Evolutionary conservation across 2,888 invertebrate genomes (phyloP).

Genomic region (Liopterus haemorrhoidalis): DNA sequence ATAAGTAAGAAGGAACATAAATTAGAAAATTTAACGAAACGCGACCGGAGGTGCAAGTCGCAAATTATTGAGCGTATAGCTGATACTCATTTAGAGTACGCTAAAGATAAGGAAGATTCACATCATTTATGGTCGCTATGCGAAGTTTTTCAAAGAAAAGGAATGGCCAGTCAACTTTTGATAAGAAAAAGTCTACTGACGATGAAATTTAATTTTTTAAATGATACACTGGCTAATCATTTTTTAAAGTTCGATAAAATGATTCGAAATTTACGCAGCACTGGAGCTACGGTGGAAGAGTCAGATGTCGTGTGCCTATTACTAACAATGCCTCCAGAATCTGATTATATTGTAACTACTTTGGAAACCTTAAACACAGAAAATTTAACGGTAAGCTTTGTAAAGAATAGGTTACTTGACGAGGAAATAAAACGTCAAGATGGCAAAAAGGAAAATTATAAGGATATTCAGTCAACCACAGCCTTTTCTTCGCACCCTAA

Average conservation of each 20-base stretch:
- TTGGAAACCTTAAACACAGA: constrained; percentile 26
- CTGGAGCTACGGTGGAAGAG: constrained; percentile 29
- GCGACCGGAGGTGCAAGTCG: constrained; percentile 30
- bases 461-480: too few species aligned
- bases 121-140: constrained; percentile 30
- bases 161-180: constrained; percentile 31
- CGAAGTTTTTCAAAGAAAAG: constrained; percentile 30
- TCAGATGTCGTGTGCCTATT: constrained; percentile 30
- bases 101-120: constrained; percentile 31
- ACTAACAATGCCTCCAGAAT: constrained; percentile 29
- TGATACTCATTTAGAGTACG: constrained; percentile 35
- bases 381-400: constrained; percentile 26
- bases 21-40: constrained; percentile 4
- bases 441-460: neutral
- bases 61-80: constrained; percentile 32
- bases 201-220: constrained; percentile 20
- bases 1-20: neutral
- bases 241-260: constrained; percentile 32
- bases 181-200: constrained; percentile 27
- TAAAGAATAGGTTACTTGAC: constrained; percentile 31
- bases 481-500: too few species aligned
- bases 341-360: constrained; percentile 31
- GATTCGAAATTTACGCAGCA: constrained; percentile 28
- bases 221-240: constrained; percentile 22
- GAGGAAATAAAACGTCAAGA: constrained; percentile 24